Evolutionary conservation across 2,888 invertebrate genomes (phyloP), one percentile per base, ranked within the genome.

Genomic region (Automeris io): DNA sequence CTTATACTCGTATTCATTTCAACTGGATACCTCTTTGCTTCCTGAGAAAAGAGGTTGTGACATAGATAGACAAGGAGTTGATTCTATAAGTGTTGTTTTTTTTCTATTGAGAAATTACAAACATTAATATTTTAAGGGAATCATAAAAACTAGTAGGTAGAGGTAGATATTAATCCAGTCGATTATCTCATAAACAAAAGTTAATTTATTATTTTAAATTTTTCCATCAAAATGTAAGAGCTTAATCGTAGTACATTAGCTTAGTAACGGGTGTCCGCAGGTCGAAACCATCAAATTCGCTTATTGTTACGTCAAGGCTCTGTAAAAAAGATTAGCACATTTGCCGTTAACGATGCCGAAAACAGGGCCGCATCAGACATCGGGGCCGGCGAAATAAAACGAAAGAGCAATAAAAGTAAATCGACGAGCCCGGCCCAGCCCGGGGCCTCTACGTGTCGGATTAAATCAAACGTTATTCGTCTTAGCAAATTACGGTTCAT

Each of bases 381-480:
- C 60, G 65, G 61, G 54, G 60, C 63, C 55, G 54, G 54, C 55
- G 70, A 69, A 80, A 81, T 82, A 82, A 82, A 82, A 80, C 79
- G 78, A 69, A 80, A 80, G 76, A 76, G 78, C 74, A 78, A 81
- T 82, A 80, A 83, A 85, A 82, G 80, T 78, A 81, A 81, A 85
- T 83, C 80, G 82, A 76, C 74, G 70, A 64, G 61, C 64, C 70
- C 62, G 61, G 61, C 67, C 61, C 51, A 46, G 44, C 42, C 57
- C 50, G 55, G 53, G 65, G 62, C 54, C 57, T 61, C 74, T 73
- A 78, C 77, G 79, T 77, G 80, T 74, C 68, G 78, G 78, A 79
- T 81, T 78, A 82, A 82, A 80, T 81, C 83, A 82, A 81, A 82
- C 79, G 72, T 80, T 82, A 81, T 81, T 81, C 76, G 79, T 81